Percentiles rank a stretch among this genome's conserved stretches.
phyloP scores from a whole-genome alignment of 2,113 vertebrate genomes.

The Callocephalon fimbriatum region DNA sequence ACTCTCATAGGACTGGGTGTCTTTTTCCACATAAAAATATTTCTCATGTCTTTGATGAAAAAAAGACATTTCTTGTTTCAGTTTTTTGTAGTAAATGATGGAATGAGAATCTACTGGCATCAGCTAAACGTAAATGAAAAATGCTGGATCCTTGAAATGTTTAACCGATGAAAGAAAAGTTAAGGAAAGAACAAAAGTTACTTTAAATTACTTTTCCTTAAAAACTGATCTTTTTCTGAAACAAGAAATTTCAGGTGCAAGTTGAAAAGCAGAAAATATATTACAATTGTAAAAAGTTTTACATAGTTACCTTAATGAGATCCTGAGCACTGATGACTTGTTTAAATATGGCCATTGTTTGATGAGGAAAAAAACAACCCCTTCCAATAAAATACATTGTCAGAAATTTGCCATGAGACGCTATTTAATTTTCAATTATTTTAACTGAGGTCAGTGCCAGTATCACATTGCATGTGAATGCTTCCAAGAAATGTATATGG shows the following conservation, averaged over 20 bases:
- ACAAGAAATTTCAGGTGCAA: constrained; percentile 83
- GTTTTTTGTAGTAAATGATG: constrained; percentile 56
- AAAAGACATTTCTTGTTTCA: constrained; percentile 79
- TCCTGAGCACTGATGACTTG: constrained; percentile 76
- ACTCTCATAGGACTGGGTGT: constrained; percentile 77
- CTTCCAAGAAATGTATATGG: constrained; percentile 61
- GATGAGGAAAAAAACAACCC: constrained; percentile 54
- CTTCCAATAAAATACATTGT: constrained; percentile 44
- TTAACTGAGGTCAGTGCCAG: constrained; percentile 72
- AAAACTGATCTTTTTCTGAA: constrained; percentile 83
- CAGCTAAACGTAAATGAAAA: constrained; percentile 55
- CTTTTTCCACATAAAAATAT: constrained; percentile 78
- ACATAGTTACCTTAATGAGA: constrained; percentile 59
- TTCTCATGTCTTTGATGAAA: constrained; percentile 73
- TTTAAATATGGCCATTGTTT: constrained; percentile 65
- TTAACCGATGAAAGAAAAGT: constrained; percentile 46
- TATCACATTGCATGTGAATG: constrained; percentile 48
- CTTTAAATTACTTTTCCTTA: constrained; percentile 75
- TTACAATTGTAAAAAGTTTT: constrained; percentile 82
- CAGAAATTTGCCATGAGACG: constrained; percentile 42
- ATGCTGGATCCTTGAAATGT: constrained; percentile 74
- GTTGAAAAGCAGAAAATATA: constrained; percentile 82
- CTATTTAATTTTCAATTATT: constrained; percentile 31
- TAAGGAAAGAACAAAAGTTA: constrained; percentile 31
- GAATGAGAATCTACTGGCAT: constrained; percentile 42